Evolutionary conservation across 2,888 invertebrate species (phyloP).

Genomic region (Octodonta nipae): DNA sequence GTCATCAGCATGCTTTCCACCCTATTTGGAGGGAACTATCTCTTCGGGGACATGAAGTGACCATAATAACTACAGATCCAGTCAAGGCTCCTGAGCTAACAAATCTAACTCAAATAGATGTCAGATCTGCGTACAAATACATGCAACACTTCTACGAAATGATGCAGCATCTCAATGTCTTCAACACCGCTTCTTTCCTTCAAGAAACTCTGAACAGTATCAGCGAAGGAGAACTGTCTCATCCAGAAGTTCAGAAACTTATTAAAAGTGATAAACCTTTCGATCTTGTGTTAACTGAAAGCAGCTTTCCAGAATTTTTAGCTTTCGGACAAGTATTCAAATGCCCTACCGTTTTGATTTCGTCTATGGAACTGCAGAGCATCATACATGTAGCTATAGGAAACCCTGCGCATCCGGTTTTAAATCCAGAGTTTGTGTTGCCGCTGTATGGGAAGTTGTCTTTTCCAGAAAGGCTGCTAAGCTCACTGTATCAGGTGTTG

Average conservation of each 20-base stretch:
- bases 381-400: constrained; percentile 12
- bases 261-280: constrained; percentile 12
- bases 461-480: constrained; percentile 25
- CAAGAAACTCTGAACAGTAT: too few relatives aligned
- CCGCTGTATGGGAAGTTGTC: constrained; percentile 21
- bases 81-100: constrained; percentile 11
- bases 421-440: constrained; percentile 16
- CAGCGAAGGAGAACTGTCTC: not conserved
- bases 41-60: constrained; percentile 26
- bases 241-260: not conserved
- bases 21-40: constrained; percentile 23
- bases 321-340: constrained; percentile 18
- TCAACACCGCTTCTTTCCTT: constrained; percentile 1
- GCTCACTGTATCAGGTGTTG: constrained; percentile 9
- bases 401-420: constrained; percentile 16
- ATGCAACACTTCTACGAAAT: not conserved
- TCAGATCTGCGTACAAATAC: constrained; percentile 8
- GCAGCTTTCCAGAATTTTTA: constrained; percentile 11
- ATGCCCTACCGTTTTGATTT: constrained; percentile 16
- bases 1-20: constrained; percentile 23
- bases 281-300: constrained; percentile 20
- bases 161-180: constrained; percentile 1
- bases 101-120: constrained; percentile 18
- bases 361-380: constrained; percentile 13
- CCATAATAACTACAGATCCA: constrained; percentile 26